Conservation (phyloP, 2,113 vertebrate genomes). For the Abramis brama region DNA sequence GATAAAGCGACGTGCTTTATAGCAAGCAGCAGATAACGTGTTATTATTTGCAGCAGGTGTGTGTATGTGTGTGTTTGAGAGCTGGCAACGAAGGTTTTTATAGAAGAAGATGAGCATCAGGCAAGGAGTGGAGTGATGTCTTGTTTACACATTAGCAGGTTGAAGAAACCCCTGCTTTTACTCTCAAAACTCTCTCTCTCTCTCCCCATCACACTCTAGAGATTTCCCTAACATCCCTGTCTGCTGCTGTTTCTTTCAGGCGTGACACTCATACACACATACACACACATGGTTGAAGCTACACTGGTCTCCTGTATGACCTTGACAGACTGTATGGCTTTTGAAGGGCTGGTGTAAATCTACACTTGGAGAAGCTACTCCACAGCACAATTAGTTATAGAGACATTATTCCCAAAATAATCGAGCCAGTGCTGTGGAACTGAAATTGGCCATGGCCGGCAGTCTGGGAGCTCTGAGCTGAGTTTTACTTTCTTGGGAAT, state of each 20-base stretch:
- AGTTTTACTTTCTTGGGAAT: slow-evolving; percentile 62
- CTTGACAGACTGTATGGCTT: slow-evolving; percentile 45
- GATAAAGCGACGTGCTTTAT: slow-evolving; percentile 77
- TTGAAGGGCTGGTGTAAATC: slow-evolving; percentile 34
- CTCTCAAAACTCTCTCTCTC: slow-evolving; percentile 60
- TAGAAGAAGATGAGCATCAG: slow-evolving; percentile 87
- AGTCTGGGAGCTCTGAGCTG: slow-evolving; percentile 48
- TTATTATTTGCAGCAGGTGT: slow-evolving; percentile 86
- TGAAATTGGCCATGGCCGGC: slow-evolving; percentile 51
- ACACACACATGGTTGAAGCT: slow-evolving; percentile 42
- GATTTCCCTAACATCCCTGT: slow-evolving; percentile 59
- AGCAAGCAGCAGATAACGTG: background rate
- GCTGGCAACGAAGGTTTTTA: slow-evolving; percentile 74
- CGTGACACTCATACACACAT: slow-evolving; percentile 28
- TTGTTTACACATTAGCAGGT: slow-evolving; percentile 92
- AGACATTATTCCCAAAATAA: slow-evolving; percentile 57
- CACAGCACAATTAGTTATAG: slow-evolving; percentile 57
- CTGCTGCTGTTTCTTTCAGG: slow-evolving; percentile 52
- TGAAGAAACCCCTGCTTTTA: slow-evolving; percentile 62
- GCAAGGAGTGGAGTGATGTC: slow-evolving; percentile 90
- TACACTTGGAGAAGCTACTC: slow-evolving; percentile 40
- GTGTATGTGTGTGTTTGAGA: slow-evolving; percentile 66
- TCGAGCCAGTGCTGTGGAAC: slow-evolving; percentile 45
- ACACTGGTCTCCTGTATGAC: slow-evolving; percentile 46
- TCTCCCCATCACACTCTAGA: slow-evolving; percentile 59